Evolutionary conservation across 2,888 invertebrate species (phyloP).

Genomic region (Rhyacophila evoluta): DNA sequence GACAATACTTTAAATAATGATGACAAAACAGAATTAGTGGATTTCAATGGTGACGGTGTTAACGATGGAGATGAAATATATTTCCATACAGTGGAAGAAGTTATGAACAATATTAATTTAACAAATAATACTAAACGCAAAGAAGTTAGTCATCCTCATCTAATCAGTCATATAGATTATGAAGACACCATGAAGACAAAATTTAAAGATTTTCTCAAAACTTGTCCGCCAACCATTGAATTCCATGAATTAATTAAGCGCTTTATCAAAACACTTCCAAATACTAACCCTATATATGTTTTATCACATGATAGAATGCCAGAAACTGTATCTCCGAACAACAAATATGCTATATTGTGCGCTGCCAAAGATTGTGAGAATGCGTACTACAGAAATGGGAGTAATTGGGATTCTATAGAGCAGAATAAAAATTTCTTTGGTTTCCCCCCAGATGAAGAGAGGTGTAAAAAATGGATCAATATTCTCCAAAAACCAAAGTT

Average conservation of each 20-base stretch:
- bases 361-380: conserved; percentile 37
- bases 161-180: not conserved
- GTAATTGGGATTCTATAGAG: conserved; percentile 42
- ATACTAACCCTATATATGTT: conserved; percentile 31
- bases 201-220: conserved; percentile 43
- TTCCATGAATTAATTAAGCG: conserved; percentile 33
- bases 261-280: conserved; percentile 35
- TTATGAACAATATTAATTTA: conserved; percentile 33
- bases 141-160: not conserved
- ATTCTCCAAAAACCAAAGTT: conserved; percentile 32
- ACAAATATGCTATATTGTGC: conserved; percentile 43
- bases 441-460: conserved; percentile 35
- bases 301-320: conserved; percentile 37
- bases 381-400: conserved; percentile 42
- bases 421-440: conserved; percentile 48
- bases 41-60: conserved; percentile 35
- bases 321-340: not conserved
- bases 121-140: not conserved
- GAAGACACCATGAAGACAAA: conserved; percentile 42
- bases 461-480: conserved; percentile 41
- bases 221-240: conserved; percentile 31
- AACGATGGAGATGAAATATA: conserved; percentile 6
- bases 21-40: not conserved
- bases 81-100: conserved; percentile 25
- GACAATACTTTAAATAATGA: not conserved